Percentiles rank a stretch among this genome's conserved stretches.
Conservation (phyloP, 1,140 invertebrate genomes). For the Monomorium pharaonis region DNA sequence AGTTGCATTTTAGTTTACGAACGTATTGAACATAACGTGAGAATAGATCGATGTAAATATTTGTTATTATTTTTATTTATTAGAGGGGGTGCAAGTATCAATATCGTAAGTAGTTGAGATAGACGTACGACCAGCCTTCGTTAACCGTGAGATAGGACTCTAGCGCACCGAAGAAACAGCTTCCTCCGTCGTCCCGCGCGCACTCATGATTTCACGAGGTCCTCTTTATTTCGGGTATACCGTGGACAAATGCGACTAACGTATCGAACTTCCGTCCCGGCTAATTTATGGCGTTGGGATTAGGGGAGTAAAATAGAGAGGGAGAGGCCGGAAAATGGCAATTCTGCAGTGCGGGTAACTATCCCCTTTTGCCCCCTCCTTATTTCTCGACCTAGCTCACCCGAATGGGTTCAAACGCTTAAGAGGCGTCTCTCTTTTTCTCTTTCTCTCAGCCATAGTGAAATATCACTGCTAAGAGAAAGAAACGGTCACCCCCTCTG, state of each 20-base stretch:
- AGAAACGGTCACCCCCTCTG: slow-evolving; percentile 72
- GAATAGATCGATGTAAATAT: slow-evolving; percentile 13
- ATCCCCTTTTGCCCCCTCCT: slow-evolving; percentile 29
- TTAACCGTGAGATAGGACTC: slow-evolving; percentile 32
- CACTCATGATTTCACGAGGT: slow-evolving; percentile 55
- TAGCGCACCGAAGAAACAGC: neutral
- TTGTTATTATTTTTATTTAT: slow-evolving; percentile 41
- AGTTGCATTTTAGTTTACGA: slow-evolving; percentile 40
- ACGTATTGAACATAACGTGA: slow-evolving; percentile 4
- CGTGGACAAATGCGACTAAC: slow-evolving; percentile 76
- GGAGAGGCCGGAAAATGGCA: slow-evolving; percentile 76
- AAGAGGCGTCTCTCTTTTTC: slow-evolving; percentile 72
- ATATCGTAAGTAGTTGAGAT: slow-evolving; percentile 27
- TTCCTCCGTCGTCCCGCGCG: neutral
- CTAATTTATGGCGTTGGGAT: slow-evolving; percentile 80
- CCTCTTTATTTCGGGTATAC: slow-evolving; percentile 71
- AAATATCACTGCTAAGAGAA: slow-evolving; percentile 79
- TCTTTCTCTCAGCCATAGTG: slow-evolving; percentile 63
- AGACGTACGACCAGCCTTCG: slow-evolving; percentile 18
- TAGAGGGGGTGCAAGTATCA: slow-evolving; percentile 1
- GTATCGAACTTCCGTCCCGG: slow-evolving; percentile 76
- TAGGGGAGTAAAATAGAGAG: slow-evolving; percentile 77
- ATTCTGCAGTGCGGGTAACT: slow-evolving; percentile 79
- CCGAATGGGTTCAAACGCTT: slow-evolving; percentile 73
- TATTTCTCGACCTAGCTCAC: slow-evolving; percentile 34